These are phyloP conservation scores for Drosophila anceps DNA, from an alignment of 2,888 invertebrate genomes.

Conservation along the genomic window DNA sequence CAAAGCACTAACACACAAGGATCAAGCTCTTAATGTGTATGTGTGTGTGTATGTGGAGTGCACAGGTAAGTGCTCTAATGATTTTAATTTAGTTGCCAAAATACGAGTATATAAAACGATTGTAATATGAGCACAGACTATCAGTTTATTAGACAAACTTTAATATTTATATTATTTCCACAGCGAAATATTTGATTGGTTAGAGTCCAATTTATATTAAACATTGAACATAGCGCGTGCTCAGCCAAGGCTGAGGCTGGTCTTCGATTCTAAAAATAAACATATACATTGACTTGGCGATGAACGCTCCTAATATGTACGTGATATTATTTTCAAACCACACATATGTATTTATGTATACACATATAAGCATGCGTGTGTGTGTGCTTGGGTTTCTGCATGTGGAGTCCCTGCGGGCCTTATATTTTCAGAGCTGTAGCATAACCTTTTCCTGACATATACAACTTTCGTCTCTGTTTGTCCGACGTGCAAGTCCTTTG, in stretches of 20 bases:
- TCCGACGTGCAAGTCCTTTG: constrained; percentile 57
- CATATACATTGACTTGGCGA: constrained; percentile 43
- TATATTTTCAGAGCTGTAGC: constrained; percentile 27
- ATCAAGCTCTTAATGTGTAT: neutral
- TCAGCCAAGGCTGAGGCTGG: constrained; percentile 28
- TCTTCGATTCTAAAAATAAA: constrained; percentile 55
- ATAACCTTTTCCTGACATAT: constrained; percentile 44
- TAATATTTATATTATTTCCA: neutral
- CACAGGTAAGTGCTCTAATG: constrained; percentile 22
- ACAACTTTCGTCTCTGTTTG: constrained; percentile 49
- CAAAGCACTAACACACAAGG: neutral
- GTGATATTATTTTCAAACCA: constrained; percentile 50
- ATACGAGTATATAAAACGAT: neutral
- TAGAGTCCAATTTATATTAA: constrained; percentile 30
- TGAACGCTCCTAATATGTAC: constrained; percentile 66
- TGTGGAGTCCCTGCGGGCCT: constrained; percentile 49
- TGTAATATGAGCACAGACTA: neutral
- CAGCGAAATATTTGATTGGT: neutral
- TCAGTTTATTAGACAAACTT: neutral
- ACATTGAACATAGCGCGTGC: constrained; percentile 28
- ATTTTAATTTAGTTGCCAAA: neutral
- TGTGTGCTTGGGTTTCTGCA: constrained; percentile 7
- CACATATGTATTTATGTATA: neutral
- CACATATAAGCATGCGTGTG: neutral
- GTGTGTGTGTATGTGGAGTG: neutral